Percentiles rank a stretch among this genome's conserved stretches.
Evolutionary conservation across 2,113 vertebrate species (phyloP).

Genomic region (Argyrosomus japonicus): DNA sequence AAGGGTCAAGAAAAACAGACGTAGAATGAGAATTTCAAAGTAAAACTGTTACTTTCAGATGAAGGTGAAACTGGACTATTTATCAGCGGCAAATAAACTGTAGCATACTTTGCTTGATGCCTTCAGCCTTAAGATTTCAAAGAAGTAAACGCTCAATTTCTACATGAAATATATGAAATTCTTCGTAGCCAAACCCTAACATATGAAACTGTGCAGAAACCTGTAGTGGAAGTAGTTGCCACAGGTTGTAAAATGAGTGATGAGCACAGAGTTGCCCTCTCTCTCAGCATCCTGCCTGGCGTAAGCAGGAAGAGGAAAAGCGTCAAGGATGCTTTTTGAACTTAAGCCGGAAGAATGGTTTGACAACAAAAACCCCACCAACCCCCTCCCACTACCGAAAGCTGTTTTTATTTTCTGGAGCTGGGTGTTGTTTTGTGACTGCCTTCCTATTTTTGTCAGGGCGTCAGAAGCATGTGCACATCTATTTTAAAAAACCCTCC

Average conservation of each 20-base stretch:
- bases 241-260: slow-evolving; percentile 30
- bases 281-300: slow-evolving; percentile 58
- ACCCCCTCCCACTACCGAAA: background rate
- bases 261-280: slow-evolving; percentile 5
- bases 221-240: slow-evolving; percentile 15
- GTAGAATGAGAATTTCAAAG: background rate
- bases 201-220: background rate
- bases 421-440: slow-evolving; percentile 45
- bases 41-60: background rate
- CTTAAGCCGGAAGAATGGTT: slow-evolving; percentile 58
- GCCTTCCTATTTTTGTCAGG: slow-evolving; percentile 53
- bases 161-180: background rate
- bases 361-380: background rate
- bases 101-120: background rate
- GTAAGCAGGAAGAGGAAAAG: slow-evolving; percentile 68
- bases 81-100: too few relatives aligned
- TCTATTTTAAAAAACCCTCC: slow-evolving; percentile 34
- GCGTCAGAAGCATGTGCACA: slow-evolving; percentile 26
- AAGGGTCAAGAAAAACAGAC: background rate
- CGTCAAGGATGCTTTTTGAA: slow-evolving; percentile 62
- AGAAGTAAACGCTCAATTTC: background rate
- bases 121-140: background rate
- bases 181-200: too few relatives aligned
- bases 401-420: slow-evolving; percentile 38
- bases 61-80: too few relatives aligned